These are phyloP conservation scores for Amniataba percoides DNA, from an alignment of 2,797 vertebrate species.

Conservation along the genomic window DNA sequence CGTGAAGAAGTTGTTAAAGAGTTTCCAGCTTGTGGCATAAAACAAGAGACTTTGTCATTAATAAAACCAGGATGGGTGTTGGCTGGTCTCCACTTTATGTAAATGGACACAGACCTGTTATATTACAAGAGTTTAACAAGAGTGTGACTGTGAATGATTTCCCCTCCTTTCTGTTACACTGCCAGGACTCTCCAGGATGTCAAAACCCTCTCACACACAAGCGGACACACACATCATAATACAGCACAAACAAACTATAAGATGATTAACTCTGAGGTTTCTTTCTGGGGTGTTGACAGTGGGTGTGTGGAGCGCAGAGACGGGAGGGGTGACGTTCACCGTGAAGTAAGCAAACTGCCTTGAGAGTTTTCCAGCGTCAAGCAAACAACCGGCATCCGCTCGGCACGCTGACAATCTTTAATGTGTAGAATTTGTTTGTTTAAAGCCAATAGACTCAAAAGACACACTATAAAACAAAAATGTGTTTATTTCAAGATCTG, in stretches of 20 bases:
- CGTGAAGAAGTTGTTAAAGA: conserved; percentile 8
- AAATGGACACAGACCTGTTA: background rate
- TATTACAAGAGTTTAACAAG: background rate
- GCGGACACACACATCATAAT: too few relatives aligned
- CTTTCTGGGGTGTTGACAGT: conserved; percentile 1
- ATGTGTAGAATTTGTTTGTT: too few relatives aligned
- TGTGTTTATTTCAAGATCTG: too few relatives aligned
- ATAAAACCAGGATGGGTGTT: conserved; percentile 4
- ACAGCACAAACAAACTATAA: background rate
- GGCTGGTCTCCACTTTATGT: too few relatives aligned
- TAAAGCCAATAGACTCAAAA: too few relatives aligned
- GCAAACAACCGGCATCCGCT: too few relatives aligned
- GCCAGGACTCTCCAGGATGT: background rate
- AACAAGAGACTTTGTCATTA: background rate
- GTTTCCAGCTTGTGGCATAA: background rate
- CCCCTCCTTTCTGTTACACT: background rate
- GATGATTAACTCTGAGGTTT: background rate
- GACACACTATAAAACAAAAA: too few relatives aligned
- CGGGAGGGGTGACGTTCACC: background rate
- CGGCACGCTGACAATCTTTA: too few relatives aligned
- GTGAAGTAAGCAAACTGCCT: background rate
- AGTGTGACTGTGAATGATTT: background rate
- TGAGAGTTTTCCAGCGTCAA: too few relatives aligned
- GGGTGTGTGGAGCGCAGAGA: background rate
- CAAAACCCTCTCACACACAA: background rate